Percentiles rank a stretch among this genome's conserved stretches.
These are phyloP conservation scores for Hydractinia echinata DNA, from an alignment of 30 jellyfish, hydroid and myxozoan species.

Conservation along the genomic window DNA sequence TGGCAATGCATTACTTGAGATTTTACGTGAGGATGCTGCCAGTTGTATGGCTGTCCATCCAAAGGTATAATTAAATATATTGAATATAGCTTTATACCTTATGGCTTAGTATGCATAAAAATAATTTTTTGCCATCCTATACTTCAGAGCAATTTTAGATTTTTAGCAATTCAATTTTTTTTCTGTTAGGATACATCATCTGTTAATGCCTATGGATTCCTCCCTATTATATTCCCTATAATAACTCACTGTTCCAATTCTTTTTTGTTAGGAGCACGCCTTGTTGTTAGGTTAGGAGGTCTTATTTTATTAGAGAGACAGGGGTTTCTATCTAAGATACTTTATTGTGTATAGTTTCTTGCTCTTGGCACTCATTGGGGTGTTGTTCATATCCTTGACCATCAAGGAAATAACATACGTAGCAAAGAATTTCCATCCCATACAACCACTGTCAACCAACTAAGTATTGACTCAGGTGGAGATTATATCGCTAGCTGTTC, in stretches of 20 bases:
- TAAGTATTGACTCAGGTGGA: constrained; percentile 74
- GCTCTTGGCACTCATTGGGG: constrained; percentile 98
- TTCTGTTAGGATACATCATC: no score
- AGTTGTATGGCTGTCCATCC: constrained; percentile 98
- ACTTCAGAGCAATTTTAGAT: no score
- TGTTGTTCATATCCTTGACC: constrained; percentile 91
- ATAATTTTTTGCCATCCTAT: no score
- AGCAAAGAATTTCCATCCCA: constrained; percentile 82
- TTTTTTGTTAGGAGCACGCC: no score
- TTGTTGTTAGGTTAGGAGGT: no score
- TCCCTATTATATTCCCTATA: no score
- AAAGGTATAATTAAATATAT: constrained; percentile 21
- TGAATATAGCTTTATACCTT: no score
- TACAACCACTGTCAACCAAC: constrained; percentile 79
- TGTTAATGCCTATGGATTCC: no score
- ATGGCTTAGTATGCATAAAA: no score
- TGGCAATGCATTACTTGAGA: constrained; percentile 74
- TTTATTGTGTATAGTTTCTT: constrained; percentile 42
- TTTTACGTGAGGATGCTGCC: constrained; percentile 81
- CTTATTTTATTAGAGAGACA: background rate
- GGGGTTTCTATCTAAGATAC: background rate
- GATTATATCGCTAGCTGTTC: constrained; percentile 95
- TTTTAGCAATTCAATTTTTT: no score
- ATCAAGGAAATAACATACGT: constrained; percentile 84
- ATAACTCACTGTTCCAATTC: no score